Evolutionary conservation across 2,113 vertebrate species (phyloP), one percentile per base, ranked within the genome.

Genomic region (Propithecus coquereli): DNA sequence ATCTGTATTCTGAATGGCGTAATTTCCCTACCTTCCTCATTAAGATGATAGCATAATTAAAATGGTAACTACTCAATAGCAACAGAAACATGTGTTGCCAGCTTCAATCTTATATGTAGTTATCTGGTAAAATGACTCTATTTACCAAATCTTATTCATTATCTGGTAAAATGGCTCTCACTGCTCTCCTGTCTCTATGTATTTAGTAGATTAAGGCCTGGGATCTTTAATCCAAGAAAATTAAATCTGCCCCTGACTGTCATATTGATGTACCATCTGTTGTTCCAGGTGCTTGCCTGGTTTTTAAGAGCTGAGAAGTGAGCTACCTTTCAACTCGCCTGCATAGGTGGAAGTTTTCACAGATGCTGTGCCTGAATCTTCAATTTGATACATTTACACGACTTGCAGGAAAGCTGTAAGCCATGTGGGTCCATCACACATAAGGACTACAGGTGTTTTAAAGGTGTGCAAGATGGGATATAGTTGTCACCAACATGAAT

Each of bases 221-320:
- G 77, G 59, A 89, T 98, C 63, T 97, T 98, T 98, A 98, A 98
- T 97, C 82, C 92, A 94, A 92, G 96, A 43, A 98, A 97, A 98
- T 98, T 90, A 98, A 98, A 97, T 13, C 83, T 96, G 92, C 84
- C 93, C 90, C 94, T 50, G 79, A 88, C 7, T 71, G 93, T 95
- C 74, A 13, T 81, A 87, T 70, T 94, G 93, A 95, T 94, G 70
- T 54, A 47, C 97, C 98, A 98, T 98, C 98, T 98, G 98, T 97
- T 97, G 52, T 83, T 93, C 90, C 96, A 98, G 98, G 97, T 98
- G 96, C 93, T 98, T 68, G 81, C 65, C 79, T 22, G 73, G 34
- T 88, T 95, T 97, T 90, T 50, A 66, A 80, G 93, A 97, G 85
- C 92, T 65, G 54, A 34, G 81, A 80, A 94, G 79, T 8, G 87